These are phyloP conservation scores for Linnaemya vulpina DNA, from an alignment of 2,888 invertebrate species.

Conservation along the genomic window DNA sequence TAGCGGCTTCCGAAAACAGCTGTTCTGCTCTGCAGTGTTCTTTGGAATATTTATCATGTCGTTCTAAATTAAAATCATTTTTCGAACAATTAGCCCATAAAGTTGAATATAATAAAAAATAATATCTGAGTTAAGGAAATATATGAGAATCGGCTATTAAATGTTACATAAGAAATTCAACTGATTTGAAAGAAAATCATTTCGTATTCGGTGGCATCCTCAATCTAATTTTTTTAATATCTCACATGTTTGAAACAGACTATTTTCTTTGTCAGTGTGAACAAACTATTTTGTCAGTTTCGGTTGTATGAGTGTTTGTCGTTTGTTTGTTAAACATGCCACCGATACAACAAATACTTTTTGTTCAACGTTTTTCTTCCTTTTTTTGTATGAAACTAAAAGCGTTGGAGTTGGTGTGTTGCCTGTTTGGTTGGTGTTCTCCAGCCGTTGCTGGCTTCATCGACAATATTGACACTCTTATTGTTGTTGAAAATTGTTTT, in stretches of 20 bases:
- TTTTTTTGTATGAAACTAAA: conserved; percentile 31
- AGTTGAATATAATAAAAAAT: too few relatives aligned
- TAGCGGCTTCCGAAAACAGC: too few relatives aligned
- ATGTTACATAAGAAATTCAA: too few relatives aligned
- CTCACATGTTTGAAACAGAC: conserved; percentile 6
- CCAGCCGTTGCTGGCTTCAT: conserved; percentile 49
- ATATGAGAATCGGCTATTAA: too few relatives aligned
- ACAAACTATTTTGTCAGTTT: conserved; percentile 17
- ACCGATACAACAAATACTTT: conserved; percentile 50
- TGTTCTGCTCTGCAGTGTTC: too few relatives aligned
- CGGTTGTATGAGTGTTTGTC: conserved; percentile 20
- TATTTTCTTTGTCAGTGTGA: conserved; percentile 8
- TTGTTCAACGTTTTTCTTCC: conserved; percentile 40
- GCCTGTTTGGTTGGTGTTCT: conserved; percentile 34
- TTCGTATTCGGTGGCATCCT: too few relatives aligned
- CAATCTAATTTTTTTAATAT: conserved; percentile 9
- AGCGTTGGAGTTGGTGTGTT: conserved; percentile 47
- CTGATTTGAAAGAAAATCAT: too few relatives aligned
- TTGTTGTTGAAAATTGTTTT: conserved; percentile 53
- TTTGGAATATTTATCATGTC: too few relatives aligned
- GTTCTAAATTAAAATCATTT: too few relatives aligned
- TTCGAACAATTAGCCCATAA: too few relatives aligned
- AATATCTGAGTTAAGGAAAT: too few relatives aligned
- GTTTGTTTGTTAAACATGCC: conserved; percentile 57
- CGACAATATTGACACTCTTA: conserved; percentile 58